Evolutionary conservation across 1,140 invertebrate genomes (phyloP).

Genomic region (Drepana arcuata): DNA sequence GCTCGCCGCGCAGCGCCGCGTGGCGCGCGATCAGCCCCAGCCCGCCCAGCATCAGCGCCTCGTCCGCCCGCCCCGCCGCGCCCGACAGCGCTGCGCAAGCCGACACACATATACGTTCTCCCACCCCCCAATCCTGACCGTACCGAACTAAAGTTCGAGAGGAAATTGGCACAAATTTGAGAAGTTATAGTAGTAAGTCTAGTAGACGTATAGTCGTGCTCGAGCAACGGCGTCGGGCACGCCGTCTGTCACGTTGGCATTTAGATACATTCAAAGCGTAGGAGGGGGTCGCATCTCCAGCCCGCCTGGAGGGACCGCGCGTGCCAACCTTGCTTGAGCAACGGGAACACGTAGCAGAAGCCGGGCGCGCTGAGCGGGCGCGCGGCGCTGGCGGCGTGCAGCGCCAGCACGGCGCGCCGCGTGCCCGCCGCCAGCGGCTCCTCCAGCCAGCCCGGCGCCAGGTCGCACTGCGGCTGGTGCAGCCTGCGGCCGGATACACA

Average conservation of each 20-base stretch:
- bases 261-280: background rate
- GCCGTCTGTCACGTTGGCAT: background rate
- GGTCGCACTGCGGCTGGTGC: slow-evolving; percentile 83
- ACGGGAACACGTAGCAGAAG: slow-evolving; percentile 88
- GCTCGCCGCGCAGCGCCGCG: slow-evolving; percentile 74
- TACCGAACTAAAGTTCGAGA: no score
- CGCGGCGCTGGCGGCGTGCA: slow-evolving; percentile 11
- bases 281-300: background rate
- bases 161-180: no score
- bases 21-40: slow-evolving; percentile 83
- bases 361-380: slow-evolving; percentile 62
- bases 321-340: slow-evolving; percentile 77
- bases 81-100: slow-evolving; percentile 27
- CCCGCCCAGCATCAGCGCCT: slow-evolving; percentile 74
- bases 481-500: slow-evolving; percentile 69
- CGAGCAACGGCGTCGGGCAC: background rate
- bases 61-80: slow-evolving; percentile 42
- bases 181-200: no score
- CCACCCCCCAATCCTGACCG: no score
- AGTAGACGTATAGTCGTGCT: no score
- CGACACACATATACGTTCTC: background rate
- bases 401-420: slow-evolving; percentile 32
- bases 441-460: slow-evolving; percentile 84
- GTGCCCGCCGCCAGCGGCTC: slow-evolving; percentile 76
- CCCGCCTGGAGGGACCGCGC: background rate